A percentile compares a stretch with the other conserved stretches of the same genome.
Evolutionary conservation across 2,797 vertebrate species (phyloP).

Genomic region (Discoglossus pictus): DNA sequence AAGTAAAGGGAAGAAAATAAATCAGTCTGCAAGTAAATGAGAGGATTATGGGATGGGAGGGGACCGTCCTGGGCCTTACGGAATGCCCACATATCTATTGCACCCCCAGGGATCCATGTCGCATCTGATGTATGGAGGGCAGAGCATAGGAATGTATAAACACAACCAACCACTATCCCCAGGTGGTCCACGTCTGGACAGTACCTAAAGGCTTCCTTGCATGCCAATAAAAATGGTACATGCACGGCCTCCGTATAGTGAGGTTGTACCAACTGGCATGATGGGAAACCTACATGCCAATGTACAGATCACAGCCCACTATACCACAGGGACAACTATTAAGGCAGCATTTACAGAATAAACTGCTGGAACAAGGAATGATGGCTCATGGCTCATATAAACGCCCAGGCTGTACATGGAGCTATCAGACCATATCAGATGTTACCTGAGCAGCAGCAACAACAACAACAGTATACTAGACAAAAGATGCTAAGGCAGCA

Average conservation of each 20-base stretch:
- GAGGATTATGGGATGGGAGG: conserved; percentile 85
- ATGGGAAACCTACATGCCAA: conserved; percentile 82
- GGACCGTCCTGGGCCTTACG: conserved; percentile 72
- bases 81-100: conserved; percentile 82
- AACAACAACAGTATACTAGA: conserved; percentile 75
- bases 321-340: conserved; percentile 87
- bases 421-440: conserved; percentile 87
- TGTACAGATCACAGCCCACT: conserved; percentile 83
- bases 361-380: conserved; percentile 86
- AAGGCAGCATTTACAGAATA: conserved; percentile 91
- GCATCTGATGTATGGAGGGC: conserved; percentile 74
- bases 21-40: conserved; percentile 76
- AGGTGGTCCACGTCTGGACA: conserved; percentile 93
- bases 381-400: conserved; percentile 86
- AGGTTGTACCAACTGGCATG: conserved; percentile 83
- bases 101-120: conserved; percentile 75
- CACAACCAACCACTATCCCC: conserved; percentile 97
- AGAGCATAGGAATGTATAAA: conserved; percentile 78
- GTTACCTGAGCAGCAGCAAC: conserved; percentile 84
- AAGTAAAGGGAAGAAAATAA: conserved; percentile 82
- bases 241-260: conserved; percentile 78
- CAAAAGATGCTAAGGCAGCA: conserved; percentile 65
- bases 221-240: conserved; percentile 81
- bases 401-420: conserved; percentile 81
- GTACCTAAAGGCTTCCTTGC: conserved; percentile 81